These are phyloP conservation scores for Molorchus minor DNA, from an alignment of 2,888 invertebrate species.

Conservation along the genomic window DNA sequence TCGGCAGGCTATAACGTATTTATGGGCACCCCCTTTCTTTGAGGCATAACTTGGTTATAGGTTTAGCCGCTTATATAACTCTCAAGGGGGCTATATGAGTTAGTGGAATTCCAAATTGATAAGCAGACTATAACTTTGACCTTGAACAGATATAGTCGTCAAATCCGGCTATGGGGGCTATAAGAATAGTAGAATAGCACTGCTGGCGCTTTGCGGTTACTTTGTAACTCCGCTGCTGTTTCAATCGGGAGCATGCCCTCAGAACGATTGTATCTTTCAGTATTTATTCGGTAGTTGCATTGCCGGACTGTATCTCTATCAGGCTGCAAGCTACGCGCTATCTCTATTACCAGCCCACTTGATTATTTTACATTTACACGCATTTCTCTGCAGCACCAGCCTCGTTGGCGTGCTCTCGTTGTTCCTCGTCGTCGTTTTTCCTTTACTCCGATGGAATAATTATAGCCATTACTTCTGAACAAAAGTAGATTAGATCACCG, in stretches of 20 bases:
- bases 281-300: constrained; percentile 63
- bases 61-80: too few species aligned
- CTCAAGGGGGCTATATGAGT: too few species aligned
- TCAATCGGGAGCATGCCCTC: constrained; percentile 61
- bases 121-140: too few species aligned
- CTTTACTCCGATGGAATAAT: constrained; percentile 49
- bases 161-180: too few species aligned
- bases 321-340: constrained; percentile 59
- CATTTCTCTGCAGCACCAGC: constrained; percentile 51
- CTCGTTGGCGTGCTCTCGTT: constrained; percentile 37
- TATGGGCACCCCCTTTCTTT: too few species aligned
- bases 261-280: constrained; percentile 60
- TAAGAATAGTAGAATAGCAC: too few species aligned
- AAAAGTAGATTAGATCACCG: constrained; percentile 54
- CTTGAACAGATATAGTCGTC: too few species aligned
- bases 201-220: constrained; percentile 51
- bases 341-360: constrained; percentile 61
- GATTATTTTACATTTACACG: constrained; percentile 63
- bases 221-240: constrained; percentile 53
- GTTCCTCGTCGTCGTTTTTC: constrained; percentile 42
- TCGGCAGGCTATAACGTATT: too few species aligned
- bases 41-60: too few species aligned
- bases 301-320: constrained; percentile 59
- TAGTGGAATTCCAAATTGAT: too few species aligned
- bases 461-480: constrained; percentile 53